Percentiles rank a stretch among this genome's conserved stretches.
These are phyloP conservation scores for Elysia crispata DNA, from an alignment of 2,888 invertebrate genomes.

Conservation along the genomic window DNA sequence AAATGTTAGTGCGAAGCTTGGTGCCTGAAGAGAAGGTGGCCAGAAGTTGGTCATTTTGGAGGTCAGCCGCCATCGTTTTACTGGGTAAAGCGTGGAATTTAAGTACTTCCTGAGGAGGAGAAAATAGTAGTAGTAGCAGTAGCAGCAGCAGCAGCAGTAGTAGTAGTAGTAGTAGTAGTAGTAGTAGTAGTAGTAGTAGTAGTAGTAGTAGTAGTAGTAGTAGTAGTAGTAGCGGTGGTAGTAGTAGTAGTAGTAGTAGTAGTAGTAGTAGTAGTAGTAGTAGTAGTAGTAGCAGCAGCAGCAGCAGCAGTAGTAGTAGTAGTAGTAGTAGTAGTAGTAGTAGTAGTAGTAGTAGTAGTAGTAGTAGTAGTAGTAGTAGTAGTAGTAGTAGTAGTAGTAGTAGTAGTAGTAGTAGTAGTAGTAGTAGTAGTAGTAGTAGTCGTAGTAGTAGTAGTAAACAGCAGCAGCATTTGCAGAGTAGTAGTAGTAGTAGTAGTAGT, in stretches of 20 bases:
- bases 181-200: conserved; percentile 34
- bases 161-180: conserved; percentile 27
- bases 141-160: not conserved
- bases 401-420: conserved; percentile 30
- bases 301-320: conserved; percentile 31
- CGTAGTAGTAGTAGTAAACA: no score
- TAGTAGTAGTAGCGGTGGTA: conserved; percentile 26
- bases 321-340: conserved; percentile 26
- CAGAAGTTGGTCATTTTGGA: conserved; percentile 42
- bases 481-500: no score
- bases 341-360: conserved; percentile 34
- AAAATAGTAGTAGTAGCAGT: no score
- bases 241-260: conserved; percentile 6
- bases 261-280: conserved; percentile 2
- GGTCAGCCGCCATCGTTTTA: conserved; percentile 23
- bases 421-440: no score
- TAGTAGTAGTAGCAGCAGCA: conserved; percentile 19
- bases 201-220: conserved; percentile 34
- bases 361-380: conserved; percentile 34
- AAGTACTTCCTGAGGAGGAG: conserved; percentile 46
- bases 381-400: conserved; percentile 29
- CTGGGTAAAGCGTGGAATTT: conserved; percentile 53
- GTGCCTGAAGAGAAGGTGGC: conserved; percentile 23
- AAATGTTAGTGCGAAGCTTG: conserved; percentile 37
- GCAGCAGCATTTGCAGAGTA: no score